These are phyloP conservation scores for Anisognathus igniventris DNA, from an alignment of 2,797 vertebrate species.

Conservation along the genomic window DNA sequence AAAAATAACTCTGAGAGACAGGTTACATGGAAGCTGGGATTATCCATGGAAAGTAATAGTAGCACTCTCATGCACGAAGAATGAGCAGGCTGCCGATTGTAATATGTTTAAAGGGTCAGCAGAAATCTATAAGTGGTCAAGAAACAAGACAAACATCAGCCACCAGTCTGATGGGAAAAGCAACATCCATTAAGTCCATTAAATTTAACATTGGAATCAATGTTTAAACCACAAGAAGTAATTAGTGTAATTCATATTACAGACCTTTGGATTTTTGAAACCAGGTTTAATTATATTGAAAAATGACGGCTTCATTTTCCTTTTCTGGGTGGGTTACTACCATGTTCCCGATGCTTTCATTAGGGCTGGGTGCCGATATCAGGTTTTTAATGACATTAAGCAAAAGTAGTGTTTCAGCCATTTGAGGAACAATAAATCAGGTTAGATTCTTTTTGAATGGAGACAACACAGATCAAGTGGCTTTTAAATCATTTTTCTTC, in stretches of 20 bases:
- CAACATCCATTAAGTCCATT: conserved; percentile 96
- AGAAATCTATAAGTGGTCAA: conserved; percentile 84
- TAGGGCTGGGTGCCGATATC: conserved; percentile 55
- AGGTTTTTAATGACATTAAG: conserved; percentile 64
- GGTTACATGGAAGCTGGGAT: conserved; percentile 38
- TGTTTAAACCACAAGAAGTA: conserved; percentile 87
- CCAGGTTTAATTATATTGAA: conserved; percentile 76
- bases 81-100: conserved; percentile 81
- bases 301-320: conserved; percentile 77
- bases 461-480: conserved; percentile 60
- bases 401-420: conserved; percentile 64
- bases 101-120: conserved; percentile 83
- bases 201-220: conserved; percentile 92
- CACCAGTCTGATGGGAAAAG: conserved; percentile 85
- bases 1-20: conserved; percentile 53
- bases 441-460: conserved; percentile 55
- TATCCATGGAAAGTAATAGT: conserved; percentile 49
- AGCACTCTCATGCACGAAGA: conserved; percentile 62
- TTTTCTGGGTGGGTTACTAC: conserved; percentile 55
- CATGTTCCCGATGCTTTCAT: conserved; percentile 62
- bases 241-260: conserved; percentile 81
- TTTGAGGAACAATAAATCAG: conserved; percentile 69
- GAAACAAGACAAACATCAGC: conserved; percentile 88
- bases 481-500: conserved; percentile 66
- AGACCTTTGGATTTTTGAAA: conserved; percentile 75